Evolutionary conservation across 1,140 invertebrate genomes (phyloP), one percentile per base, ranked within the genome.

Genomic region (Tetramorium alpestre): DNA sequence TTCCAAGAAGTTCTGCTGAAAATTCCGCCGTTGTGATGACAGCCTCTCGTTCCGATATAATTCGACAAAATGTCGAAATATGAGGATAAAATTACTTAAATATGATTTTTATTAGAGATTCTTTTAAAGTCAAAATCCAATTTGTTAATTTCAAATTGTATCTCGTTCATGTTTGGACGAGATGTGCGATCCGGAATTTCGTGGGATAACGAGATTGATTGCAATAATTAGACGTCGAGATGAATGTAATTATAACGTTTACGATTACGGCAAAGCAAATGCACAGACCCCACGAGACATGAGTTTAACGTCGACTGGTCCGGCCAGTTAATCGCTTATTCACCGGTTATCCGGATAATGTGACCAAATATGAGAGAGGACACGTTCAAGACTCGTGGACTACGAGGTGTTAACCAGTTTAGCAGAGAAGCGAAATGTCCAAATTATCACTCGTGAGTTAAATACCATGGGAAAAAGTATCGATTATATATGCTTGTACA

Each of bases 271-370:
- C 60, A 47, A 38, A 41, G 82, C 69, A 86, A 69, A 89, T 86
- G 87, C 69, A 47, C 56, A 70, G 25, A 49, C 60, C 58, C 67
- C 16, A 25, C 16, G 75, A 33, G 64, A 70, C 67, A 13, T 47
- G 73, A 64, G 54, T 86, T 89, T 82, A 80, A 75, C 56, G 76
- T 88, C 33, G 87, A 89, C 69, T 88, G 87, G 87, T 88, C 73
- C 67, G 62, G 88, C 88, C 82, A 88, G 88, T 89, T 88, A 86
- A 89, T 89, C 87, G 84, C 70, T 89, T 89, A 89, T 89, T 89
- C 87, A 86, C 84, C 87, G 80, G 44, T 85, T 77, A 60, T 49
- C 11, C 80, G 18, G 41, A 56, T 10, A n/a, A 65, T 22, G 25
- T 80, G 16, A n/a, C 33, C 78, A 70, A 44, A 58, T 56, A 60